phyloP scores from a whole-genome alignment of 2,113 vertebrate genomes.

The Poeciliopsis occidentalis region DNA sequence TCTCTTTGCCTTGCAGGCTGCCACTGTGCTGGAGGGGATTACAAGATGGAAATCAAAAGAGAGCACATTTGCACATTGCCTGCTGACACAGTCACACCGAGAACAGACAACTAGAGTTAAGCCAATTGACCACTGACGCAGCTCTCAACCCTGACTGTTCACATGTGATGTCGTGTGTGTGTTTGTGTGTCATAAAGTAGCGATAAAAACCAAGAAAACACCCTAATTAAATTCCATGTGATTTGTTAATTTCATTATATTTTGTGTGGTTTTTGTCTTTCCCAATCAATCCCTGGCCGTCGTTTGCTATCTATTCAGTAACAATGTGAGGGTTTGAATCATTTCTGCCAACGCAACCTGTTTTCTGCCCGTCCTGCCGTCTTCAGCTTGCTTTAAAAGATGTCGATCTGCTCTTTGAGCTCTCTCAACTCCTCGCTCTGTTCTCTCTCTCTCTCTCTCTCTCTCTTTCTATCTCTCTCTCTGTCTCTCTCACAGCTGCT shows the following conservation, averaged over 20 bases:
- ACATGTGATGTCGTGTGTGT: constrained; percentile 14
- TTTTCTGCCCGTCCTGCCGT: constrained; percentile 3
- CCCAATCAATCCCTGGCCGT: background rate
- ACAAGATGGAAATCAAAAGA: constrained; percentile 67
- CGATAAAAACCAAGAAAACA: background rate
- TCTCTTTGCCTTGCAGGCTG: constrained; percentile 41
- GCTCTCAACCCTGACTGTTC: constrained; percentile 33
- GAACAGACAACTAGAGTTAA: constrained; percentile 65
- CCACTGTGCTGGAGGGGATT: constrained; percentile 57
- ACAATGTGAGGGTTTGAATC: constrained; percentile 9
- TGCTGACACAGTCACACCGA: constrained; percentile 60
- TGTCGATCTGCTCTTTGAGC: constrained; percentile 27
- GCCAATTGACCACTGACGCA: constrained; percentile 59
- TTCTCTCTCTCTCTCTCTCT: constrained; percentile 21
- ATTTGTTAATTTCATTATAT: constrained; percentile 2
- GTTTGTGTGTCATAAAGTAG: constrained; percentile 1
- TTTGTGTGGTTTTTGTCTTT: background rate
- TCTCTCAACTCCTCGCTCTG: constrained; percentile 26
- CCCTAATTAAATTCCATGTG: background rate
- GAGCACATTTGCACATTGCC: constrained; percentile 66
- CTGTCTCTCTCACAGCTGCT: constrained; percentile 29
- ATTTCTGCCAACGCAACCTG: background rate
- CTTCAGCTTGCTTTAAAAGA: constrained; percentile 4
- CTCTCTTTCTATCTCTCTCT: constrained; percentile 15
- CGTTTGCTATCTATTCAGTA: background rate